phyloP scores from a whole-genome alignment of 2,113 vertebrate genomes.

The Saguinus midas region DNA sequence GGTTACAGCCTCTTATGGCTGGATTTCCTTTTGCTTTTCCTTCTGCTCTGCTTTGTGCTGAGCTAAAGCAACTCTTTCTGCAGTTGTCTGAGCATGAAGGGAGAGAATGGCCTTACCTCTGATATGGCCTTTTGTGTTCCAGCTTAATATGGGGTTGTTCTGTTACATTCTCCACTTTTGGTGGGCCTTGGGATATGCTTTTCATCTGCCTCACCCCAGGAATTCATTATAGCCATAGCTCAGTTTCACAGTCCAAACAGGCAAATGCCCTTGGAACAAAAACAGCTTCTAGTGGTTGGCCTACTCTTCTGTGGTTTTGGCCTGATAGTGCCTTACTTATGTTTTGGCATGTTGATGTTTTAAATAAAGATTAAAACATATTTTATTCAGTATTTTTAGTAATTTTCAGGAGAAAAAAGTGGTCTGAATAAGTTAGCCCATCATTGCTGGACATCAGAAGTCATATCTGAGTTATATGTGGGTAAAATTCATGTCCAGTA shows the following conservation, averaged over 20 bases:
- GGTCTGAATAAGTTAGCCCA: background rate
- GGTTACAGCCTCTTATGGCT: background rate
- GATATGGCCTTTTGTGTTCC: background rate
- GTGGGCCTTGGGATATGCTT: background rate
- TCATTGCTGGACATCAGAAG: background rate
- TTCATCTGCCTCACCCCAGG: background rate
- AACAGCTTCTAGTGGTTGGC: background rate
- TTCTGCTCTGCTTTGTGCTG: background rate
- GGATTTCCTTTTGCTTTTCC: background rate
- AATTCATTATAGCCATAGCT: background rate
- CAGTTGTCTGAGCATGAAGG: background rate
- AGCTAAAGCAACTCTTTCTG: background rate
- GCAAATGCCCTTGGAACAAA: slow-evolving; percentile 19
- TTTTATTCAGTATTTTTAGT: slow-evolving; percentile 36
- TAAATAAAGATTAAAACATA: slow-evolving; percentile 41
- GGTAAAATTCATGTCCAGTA: background rate
- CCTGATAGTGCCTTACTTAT: background rate
- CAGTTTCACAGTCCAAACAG: background rate
- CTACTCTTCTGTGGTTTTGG: slow-evolving; percentile 23
- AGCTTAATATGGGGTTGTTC: background rate
- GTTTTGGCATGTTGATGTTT: slow-evolving; percentile 35
- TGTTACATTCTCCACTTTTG: background rate
- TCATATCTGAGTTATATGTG: background rate
- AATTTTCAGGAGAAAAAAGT: background rate
- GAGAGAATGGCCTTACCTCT: background rate